Base-by-base conservation (phyloP, 2,888 invertebrate species). In the Orchesellides sinensis region DNA sequence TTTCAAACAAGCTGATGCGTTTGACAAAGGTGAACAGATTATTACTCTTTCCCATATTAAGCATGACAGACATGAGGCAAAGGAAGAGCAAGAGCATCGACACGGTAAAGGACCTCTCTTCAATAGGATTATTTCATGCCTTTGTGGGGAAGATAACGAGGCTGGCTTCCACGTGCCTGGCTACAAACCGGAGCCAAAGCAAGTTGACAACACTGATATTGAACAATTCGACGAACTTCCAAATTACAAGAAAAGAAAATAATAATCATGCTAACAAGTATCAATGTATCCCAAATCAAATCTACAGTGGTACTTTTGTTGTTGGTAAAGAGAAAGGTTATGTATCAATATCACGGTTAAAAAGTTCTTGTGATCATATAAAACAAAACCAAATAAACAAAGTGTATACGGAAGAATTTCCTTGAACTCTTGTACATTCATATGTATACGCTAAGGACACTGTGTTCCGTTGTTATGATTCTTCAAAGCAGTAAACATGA, bases 101-200 rank as follows among this genome's bases (percentile, higher is more conserved):
- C 61, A 70, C 54, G 77, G 83, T 10, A 77, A 83, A 59, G 72
- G 72, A n/a, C 72, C 83, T 0, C 35, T 83, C 47, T 83, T 83
- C 68, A 78, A 83, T 47, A 66, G 78, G 49, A 77, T 83, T 6
- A 45, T 83, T 54, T 45, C 66, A 14, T 83, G 83, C 40, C 59
- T 83, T 49, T 83, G 83, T 65, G 83, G 83, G 8, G 77, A 77
- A 21, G 83, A 83, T 12, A 83, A 83, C 23, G 70, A 63, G 19
- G 82, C 75, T 52, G 75, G 81, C 5, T 70, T 66, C 14, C 69
- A 56, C 10, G 27, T 77, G n/a, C 83, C 83, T 12, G 83, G 83
- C 4, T 77, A 47, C n/a, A 77, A 77, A 61, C 70, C 65, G 32
- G 47, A 17, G 8, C 21, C 56, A 12, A 63, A 68, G 45, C 23